These are phyloP conservation scores for Echiichthys vipera DNA, from an alignment of 2,797 vertebrate genomes.

Conservation along the genomic window DNA sequence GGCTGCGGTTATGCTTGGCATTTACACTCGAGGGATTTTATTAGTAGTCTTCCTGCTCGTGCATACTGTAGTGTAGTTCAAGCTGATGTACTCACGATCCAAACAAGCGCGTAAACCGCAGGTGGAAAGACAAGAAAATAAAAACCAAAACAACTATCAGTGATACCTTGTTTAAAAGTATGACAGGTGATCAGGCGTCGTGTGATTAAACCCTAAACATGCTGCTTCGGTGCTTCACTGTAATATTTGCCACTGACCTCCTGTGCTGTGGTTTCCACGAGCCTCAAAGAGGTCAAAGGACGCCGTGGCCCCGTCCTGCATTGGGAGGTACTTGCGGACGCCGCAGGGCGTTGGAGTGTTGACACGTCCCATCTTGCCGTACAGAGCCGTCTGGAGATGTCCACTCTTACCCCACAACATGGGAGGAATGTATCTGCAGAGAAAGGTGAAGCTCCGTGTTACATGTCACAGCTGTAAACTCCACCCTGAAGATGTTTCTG, in stretches of 20 bases:
- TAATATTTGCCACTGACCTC: slow-evolving; percentile 83
- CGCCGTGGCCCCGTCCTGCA: slow-evolving; percentile 94
- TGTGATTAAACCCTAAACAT: slow-evolving; percentile 2
- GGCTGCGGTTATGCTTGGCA: slow-evolving; percentile 27
- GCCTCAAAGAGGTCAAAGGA: slow-evolving; percentile 97
- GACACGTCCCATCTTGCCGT: slow-evolving; percentile 95
- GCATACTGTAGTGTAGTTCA: slow-evolving; percentile 11
- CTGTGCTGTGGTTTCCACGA: slow-evolving; percentile 86
- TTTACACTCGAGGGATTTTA: slow-evolving; percentile 48
- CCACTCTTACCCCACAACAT: slow-evolving; percentile 97
- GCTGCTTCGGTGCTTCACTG: not conserved
- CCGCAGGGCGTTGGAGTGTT: slow-evolving; percentile 91
- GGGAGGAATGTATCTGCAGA: slow-evolving; percentile 93
- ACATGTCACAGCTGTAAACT: slow-evolving; percentile 15
- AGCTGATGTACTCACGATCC: not conserved
- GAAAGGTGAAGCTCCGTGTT: slow-evolving; percentile 16
- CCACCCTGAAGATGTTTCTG: slow-evolving; percentile 18
- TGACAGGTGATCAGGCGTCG: not conserved
- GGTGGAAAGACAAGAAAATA: not conserved
- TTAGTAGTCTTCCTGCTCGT: slow-evolving; percentile 36
- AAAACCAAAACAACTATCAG: not conserved
- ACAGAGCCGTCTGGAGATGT: slow-evolving; percentile 94
- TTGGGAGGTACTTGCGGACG: slow-evolving; percentile 91
- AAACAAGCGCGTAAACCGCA: slow-evolving; percentile 24
- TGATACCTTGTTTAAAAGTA: not conserved